A percentile compares a stretch with the other conserved stretches of the same genome.
Conservation (phyloP, 1,140 invertebrate genomes). For the Spodoptera frugiperda region DNA sequence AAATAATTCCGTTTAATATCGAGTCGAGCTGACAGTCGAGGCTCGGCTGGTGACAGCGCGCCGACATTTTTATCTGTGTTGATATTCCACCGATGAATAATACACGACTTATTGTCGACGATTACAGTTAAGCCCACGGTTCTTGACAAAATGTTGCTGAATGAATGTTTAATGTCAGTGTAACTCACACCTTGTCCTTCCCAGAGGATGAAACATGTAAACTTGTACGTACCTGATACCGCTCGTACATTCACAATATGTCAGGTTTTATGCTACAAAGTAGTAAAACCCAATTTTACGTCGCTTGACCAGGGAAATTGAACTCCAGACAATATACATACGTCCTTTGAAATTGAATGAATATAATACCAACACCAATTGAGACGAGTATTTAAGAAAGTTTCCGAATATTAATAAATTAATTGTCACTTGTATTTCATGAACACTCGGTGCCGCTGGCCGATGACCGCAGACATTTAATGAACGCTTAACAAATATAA, state of each 20-base stretch:
- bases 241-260: too few relatives aligned
- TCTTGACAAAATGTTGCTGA: background rate
- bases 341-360: too few relatives aligned
- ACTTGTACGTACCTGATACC: too few relatives aligned
- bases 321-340: too few relatives aligned
- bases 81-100: conserved; percentile 21
- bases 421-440: background rate
- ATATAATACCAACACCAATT: too few relatives aligned
- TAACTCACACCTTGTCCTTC: too few relatives aligned
- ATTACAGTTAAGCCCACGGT: background rate
- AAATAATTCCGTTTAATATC: conserved; percentile 24
- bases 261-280: too few relatives aligned
- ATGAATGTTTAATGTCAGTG: too few relatives aligned
- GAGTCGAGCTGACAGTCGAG: background rate
- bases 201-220: too few relatives aligned
- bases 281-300: too few relatives aligned
- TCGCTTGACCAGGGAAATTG: too few relatives aligned
- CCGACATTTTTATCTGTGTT: conserved; percentile 9
- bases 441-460: too few relatives aligned
- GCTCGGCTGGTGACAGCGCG: background rate
- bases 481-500: conserved; percentile 17
- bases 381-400: background rate
- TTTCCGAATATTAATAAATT: background rate
- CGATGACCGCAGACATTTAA: background rate
- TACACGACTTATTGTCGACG: conserved; percentile 7